Conservation (phyloP, 2,113 vertebrate genomes). For the Axis porcinus region DNA sequence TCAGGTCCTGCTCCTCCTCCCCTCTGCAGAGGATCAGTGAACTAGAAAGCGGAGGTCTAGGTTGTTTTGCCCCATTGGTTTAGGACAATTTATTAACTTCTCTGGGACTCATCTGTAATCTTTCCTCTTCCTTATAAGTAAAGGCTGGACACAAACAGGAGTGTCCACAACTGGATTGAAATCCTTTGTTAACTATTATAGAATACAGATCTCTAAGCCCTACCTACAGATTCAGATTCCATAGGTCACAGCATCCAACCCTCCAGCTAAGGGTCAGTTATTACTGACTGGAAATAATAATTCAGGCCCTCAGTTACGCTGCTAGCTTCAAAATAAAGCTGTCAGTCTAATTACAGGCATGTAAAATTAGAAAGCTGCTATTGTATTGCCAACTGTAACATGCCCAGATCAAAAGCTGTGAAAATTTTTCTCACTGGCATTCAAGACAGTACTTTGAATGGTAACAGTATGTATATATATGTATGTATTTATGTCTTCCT, state of each 20-base stretch:
- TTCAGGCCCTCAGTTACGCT: not conserved
- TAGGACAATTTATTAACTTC: not conserved
- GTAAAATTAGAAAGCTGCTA: constrained; percentile 11
- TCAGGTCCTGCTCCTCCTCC: not conserved
- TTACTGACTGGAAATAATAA: not conserved
- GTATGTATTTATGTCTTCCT: not conserved
- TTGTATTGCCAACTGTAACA: not conserved
- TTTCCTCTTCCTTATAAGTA: not conserved
- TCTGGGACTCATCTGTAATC: not conserved
- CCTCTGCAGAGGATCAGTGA: not conserved
- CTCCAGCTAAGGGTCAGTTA: not conserved
- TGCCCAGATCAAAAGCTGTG: not conserved
- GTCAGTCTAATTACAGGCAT: not conserved
- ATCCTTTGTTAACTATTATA: not conserved
- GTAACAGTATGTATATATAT: not conserved
- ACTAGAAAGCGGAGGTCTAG: not conserved
- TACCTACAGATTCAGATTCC: not conserved
- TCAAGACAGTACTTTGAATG: constrained; percentile 23
- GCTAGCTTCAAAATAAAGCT: constrained; percentile 11
- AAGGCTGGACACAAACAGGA: not conserved
- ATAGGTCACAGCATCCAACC: not conserved
- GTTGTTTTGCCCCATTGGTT: not conserved
- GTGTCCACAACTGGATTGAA: not conserved
- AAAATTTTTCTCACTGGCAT: not conserved
- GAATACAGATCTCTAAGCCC: not conserved